Conservation (phyloP, 1,140 invertebrate genomes). For the Papilio glaucus region DNA sequence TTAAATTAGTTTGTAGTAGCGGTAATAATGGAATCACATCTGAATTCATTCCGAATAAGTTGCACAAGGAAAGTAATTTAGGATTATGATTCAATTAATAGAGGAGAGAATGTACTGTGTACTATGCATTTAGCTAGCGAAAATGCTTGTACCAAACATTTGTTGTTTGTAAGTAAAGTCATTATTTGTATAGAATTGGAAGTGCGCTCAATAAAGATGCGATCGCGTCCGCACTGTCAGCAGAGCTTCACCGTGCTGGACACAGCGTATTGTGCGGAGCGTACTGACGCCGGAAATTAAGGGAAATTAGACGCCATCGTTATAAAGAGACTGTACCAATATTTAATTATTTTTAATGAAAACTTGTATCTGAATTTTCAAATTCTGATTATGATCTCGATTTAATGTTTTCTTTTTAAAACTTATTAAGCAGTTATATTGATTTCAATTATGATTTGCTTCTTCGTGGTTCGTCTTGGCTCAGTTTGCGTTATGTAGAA, state of each 20-base stretch:
- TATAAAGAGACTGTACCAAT: constrained; percentile 24
- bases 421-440: no score
- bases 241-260: neutral
- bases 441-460: no score
- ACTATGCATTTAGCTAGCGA: no score
- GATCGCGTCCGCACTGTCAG: constrained; percentile 1
- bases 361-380: neutral
- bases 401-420: constrained; percentile 1
- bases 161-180: neutral
- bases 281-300: constrained; percentile 23
- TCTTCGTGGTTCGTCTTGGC: no score
- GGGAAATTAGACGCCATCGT: constrained; percentile 7
- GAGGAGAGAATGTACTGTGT: no score
- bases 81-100: no score
- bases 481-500: no score
- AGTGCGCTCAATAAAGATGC: constrained; percentile 21
- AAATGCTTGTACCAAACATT: neutral
- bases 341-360: constrained; percentile 25
- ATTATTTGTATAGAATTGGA: constrained; percentile 20
- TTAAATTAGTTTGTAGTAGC: no score
- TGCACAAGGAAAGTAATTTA: no score
- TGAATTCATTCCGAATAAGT: no score
- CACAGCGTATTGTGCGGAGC: neutral
- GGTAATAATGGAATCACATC: no score
- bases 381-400: neutral